Evolutionary conservation across 1,140 invertebrate genomes (phyloP).

Genomic region (Drosophila micromelanica): DNA sequence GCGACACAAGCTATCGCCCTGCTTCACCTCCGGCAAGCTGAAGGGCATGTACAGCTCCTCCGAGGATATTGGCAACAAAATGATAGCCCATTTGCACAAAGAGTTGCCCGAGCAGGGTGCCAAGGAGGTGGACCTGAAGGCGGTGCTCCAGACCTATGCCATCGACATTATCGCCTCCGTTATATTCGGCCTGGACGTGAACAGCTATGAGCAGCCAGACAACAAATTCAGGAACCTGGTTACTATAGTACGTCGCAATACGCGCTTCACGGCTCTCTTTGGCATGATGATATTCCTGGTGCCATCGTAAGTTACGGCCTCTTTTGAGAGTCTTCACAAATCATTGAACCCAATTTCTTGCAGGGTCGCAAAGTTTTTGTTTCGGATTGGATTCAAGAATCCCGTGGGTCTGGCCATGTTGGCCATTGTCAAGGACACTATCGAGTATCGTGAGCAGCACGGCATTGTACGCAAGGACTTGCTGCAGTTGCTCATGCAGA

Average conservation of each 20-base stretch:
- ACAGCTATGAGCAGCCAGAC: slow-evolving; percentile 68
- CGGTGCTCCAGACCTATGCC: slow-evolving; percentile 64
- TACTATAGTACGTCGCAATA: slow-evolving; percentile 11
- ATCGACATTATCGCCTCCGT: slow-evolving; percentile 74
- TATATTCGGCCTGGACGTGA: slow-evolving; percentile 73
- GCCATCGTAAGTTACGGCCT: slow-evolving; percentile 58
- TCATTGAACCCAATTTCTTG: neutral
- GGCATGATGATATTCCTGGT: slow-evolving; percentile 64
- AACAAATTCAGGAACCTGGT: slow-evolving; percentile 66
- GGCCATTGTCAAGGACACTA: slow-evolving; percentile 85
- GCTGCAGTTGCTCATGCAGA: slow-evolving; percentile 85
- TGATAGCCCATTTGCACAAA: slow-evolving; percentile 67
- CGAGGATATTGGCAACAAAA: slow-evolving; percentile 81
- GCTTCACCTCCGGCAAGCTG: slow-evolving; percentile 86
- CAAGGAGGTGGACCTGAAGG: slow-evolving; percentile 62
- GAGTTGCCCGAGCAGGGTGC: slow-evolving; percentile 42
- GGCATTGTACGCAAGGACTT: slow-evolving; percentile 86
- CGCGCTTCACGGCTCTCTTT: slow-evolving; percentile 30
- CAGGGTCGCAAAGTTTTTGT: slow-evolving; percentile 55
- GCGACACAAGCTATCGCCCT: slow-evolving; percentile 85
- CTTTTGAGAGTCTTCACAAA: too few species aligned
- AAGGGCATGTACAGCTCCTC: slow-evolving; percentile 86
- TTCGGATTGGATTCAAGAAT: slow-evolving; percentile 55
- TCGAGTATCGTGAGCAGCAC: slow-evolving; percentile 85
- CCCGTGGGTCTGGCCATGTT: slow-evolving; percentile 41